Evolutionary conservation across 1,140 invertebrate genomes (phyloP).

Genomic region (Pygmarrhopalites habei): DNA sequence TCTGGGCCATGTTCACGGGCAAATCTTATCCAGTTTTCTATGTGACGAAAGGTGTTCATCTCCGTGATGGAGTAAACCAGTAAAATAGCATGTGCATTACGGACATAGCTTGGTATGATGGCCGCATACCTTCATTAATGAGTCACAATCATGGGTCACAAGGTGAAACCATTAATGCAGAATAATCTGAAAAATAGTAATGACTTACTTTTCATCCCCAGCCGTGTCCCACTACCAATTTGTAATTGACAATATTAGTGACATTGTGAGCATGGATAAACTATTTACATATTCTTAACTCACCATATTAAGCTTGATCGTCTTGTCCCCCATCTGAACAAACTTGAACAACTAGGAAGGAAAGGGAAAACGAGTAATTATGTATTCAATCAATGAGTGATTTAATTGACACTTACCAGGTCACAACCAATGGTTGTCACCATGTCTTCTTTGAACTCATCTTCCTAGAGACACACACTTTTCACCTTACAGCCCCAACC

Average conservation of each 20-base stretch:
- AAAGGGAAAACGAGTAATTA: neutral
- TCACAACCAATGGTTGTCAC: constrained; percentile 10
- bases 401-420: neutral
- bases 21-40: constrained; percentile 79
- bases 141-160: too few species aligned
- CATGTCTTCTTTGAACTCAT: neutral
- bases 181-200: too few species aligned
- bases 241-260: too few species aligned
- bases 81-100: constrained; percentile 86
- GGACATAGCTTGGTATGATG: constrained; percentile 88
- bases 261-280: too few species aligned
- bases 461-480: too few species aligned
- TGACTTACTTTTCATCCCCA: constrained; percentile 80
- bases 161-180: too few species aligned
- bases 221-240: constrained; percentile 38
- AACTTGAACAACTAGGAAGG: constrained; percentile 6
- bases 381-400: neutral
- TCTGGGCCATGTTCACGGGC: constrained; percentile 77
- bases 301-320: constrained; percentile 23
- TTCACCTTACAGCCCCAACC: too few species aligned
- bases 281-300: neutral
- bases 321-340: constrained; percentile 26
- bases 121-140: too few species aligned
- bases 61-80: constrained; percentile 88
- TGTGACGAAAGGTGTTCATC: constrained; percentile 77